These are phyloP conservation scores for Mormyrus hasselquistii DNA, from an alignment of 2,797 vertebrate genomes.

Conservation along the genomic window DNA sequence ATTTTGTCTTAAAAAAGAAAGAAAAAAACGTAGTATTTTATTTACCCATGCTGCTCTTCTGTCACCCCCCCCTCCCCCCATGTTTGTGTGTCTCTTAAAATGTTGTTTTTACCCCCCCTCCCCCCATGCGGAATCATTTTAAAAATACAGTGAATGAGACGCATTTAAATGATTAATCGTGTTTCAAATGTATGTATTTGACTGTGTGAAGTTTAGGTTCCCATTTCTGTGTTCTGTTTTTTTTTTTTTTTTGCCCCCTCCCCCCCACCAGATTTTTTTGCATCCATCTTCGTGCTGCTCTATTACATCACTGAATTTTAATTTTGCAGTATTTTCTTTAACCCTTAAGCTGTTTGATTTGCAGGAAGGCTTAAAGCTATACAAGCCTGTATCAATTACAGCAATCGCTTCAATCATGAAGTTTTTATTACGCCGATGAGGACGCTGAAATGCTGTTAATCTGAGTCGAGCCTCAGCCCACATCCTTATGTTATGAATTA, in stretches of 20 bases:
- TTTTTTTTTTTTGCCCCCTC: neutral
- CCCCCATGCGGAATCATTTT: neutral
- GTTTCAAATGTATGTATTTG: neutral
- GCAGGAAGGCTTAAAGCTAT: neutral
- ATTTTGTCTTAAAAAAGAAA: slow-evolving; percentile 68
- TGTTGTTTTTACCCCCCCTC: neutral
- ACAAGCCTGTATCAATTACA: neutral
- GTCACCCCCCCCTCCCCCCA: neutral
- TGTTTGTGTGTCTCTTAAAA: neutral
- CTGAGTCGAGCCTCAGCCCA: neutral
- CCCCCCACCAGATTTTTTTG: neutral
- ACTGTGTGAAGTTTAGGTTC: neutral
- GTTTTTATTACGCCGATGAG: neutral
- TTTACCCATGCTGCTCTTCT: neutral
- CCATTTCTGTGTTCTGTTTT: neutral
- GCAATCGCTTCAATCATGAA: neutral
- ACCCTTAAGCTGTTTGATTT: neutral
- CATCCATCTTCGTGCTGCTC: neutral
- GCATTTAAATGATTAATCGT: neutral
- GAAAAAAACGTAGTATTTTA: neutral
- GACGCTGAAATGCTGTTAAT: neutral
- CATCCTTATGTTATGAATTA: neutral
- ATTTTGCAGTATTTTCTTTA: neutral
- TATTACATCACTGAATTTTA: neutral
- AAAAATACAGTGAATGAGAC: neutral